Conservation (phyloP, 1,140 invertebrate species). For the Hermatobates lingyangjiaoensis region DNA sequence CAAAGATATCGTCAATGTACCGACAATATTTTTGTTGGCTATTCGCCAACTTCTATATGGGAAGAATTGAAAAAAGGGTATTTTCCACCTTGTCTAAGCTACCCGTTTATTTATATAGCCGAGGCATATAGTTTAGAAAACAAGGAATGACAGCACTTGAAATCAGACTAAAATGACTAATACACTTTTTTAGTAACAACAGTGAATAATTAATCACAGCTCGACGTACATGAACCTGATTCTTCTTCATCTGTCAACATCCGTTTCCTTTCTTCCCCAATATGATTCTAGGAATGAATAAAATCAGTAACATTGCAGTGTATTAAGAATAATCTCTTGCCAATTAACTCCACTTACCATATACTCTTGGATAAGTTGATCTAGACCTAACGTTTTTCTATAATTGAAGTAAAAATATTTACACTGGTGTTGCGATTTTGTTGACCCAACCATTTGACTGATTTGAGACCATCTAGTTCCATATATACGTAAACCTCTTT, state of each 20-base stretch:
- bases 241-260: constrained; percentile 59
- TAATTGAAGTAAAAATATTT: constrained; percentile 73
- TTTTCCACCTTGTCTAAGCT: too few species aligned
- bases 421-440: constrained; percentile 50
- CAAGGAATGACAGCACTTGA: too few species aligned
- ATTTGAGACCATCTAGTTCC: constrained; percentile 62
- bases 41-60: too few species aligned
- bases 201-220: constrained; percentile 34
- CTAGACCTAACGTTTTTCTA: constrained; percentile 54
- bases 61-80: too few species aligned
- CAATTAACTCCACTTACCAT: too few species aligned
- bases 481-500: constrained; percentile 42
- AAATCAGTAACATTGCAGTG: too few species aligned
- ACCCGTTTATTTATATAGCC: too few species aligned
- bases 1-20: too few species aligned
- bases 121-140: too few species aligned
- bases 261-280: constrained; percentile 41
- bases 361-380: constrained; percentile 23
- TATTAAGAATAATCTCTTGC: too few species aligned
- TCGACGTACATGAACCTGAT: constrained; percentile 63
- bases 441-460: constrained; percentile 35
- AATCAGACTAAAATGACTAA: too few species aligned
- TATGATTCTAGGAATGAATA: constrained; percentile 9
- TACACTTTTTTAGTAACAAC: not conserved
- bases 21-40: too few species aligned